Percentiles rank a stretch among this genome's conserved stretches.
These are phyloP conservation scores for Apis florea DNA, from an alignment of 1,140 invertebrate genomes.

Conservation along the genomic window DNA sequence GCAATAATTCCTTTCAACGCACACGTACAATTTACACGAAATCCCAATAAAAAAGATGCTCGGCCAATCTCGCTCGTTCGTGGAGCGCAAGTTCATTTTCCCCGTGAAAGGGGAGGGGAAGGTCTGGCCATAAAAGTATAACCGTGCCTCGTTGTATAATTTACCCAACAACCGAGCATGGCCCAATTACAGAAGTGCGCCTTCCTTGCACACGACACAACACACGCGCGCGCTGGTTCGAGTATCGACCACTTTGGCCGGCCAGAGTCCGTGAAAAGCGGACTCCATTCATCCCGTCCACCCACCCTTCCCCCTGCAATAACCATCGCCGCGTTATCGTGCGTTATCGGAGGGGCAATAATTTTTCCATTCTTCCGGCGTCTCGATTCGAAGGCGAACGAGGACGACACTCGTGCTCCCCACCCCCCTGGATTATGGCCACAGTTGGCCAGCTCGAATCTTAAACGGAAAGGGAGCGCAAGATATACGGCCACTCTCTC, in stretches of 20 bases:
- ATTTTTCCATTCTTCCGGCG: slow-evolving; percentile 35
- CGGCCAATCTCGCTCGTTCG: not conserved
- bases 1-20: too few relatives aligned
- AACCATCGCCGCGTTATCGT: slow-evolving; percentile 29
- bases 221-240: not conserved
- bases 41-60: slow-evolving; percentile 5
- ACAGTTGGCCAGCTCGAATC: slow-evolving; percentile 18
- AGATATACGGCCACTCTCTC: slow-evolving; percentile 33
- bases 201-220: not conserved
- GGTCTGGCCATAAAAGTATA: slow-evolving; percentile 25
- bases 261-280: not conserved
- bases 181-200: slow-evolving; percentile 46
- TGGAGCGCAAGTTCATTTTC: slow-evolving; percentile 6
- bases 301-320: slow-evolving; percentile 11
- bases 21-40: not conserved
- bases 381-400: slow-evolving; percentile 5
- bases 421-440: not conserved
- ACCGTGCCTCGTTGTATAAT: slow-evolving; percentile 23
- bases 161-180: slow-evolving; percentile 24
- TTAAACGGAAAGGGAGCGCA: slow-evolving; percentile 26
- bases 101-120: not conserved
- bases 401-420: not conserved
- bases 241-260: slow-evolving; percentile 22
- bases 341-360: slow-evolving; percentile 31
- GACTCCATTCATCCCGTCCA: not conserved